Percentiles rank a stretch among this genome's conserved stretches.
Conservation (phyloP, 37 sponge, comb jelly and placozoan species). For the Geodia barretti region DNA sequence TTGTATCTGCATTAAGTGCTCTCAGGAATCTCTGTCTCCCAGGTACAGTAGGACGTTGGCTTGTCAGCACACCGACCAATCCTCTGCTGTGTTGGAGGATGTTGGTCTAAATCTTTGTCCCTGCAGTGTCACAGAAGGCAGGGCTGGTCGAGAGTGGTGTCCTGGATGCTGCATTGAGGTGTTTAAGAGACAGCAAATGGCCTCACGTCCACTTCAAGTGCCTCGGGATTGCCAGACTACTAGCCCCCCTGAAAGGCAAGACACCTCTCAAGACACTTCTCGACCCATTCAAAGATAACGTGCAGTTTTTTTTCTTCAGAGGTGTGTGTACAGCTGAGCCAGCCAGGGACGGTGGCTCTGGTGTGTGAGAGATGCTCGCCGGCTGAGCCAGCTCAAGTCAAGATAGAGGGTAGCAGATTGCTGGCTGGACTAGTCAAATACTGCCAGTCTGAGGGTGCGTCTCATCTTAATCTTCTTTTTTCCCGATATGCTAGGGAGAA, state of each 20-base stretch:
- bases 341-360: neutral
- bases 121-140: slow-evolving; percentile 22
- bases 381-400: slow-evolving; percentile 33
- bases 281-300: neutral
- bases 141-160: slow-evolving; percentile 48
- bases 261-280: neutral
- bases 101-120: too few relatives aligned
- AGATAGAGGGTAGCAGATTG: slow-evolving; percentile 62
- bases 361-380: slow-evolving; percentile 10
- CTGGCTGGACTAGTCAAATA: slow-evolving; percentile 51
- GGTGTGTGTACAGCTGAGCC: neutral
- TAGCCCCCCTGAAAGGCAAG: slow-evolving; percentile 60
- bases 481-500: neutral
- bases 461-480: neutral
- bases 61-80: too few relatives aligned
- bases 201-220: slow-evolving; percentile 64
- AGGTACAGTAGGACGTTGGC: too few relatives aligned
- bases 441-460: slow-evolving; percentile 9
- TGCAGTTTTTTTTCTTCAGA: neutral
- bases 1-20: slow-evolving; percentile 49
- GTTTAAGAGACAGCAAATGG: slow-evolving; percentile 20
- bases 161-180: slow-evolving; percentile 46
- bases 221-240: slow-evolving; percentile 54
- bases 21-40: slow-evolving; percentile 60
- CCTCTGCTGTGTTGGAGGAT: too few relatives aligned